These are phyloP conservation scores for Heterodera filipjevi DNA, from an alignment of 2,888 invertebrate species.

Conservation along the genomic window DNA sequence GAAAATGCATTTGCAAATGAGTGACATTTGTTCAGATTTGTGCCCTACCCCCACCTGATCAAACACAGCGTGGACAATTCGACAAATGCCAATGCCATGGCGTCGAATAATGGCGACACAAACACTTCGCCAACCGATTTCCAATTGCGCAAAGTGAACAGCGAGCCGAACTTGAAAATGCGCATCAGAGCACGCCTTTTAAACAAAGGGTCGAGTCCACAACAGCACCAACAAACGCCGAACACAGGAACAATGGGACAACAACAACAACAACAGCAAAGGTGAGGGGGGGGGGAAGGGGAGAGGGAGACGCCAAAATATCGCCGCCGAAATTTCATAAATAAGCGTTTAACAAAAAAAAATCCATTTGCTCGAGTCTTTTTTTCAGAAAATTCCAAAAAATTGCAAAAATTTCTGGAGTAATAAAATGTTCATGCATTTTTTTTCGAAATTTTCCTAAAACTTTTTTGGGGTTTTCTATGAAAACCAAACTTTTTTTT, in stretches of 20 bases:
- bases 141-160: conserved; percentile 59
- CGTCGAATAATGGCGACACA: conserved; percentile 2
- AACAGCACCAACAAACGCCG: conserved; percentile 19
- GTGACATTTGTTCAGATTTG: neutral
- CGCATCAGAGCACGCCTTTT: conserved; percentile 59
- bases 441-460: too few species aligned
- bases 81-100: neutral
- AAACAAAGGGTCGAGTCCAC: conserved; percentile 54
- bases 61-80: conserved; percentile 20
- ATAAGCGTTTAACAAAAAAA: too few species aligned
- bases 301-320: too few species aligned
- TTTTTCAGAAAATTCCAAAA: too few species aligned
- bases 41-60: conserved; percentile 46
- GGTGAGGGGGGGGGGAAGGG: too few species aligned
- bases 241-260: conserved; percentile 25
- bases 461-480: too few species aligned
- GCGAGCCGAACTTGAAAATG: conserved; percentile 65
- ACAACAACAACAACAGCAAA: conserved; percentile 29
- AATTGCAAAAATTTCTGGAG: too few species aligned
- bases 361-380: too few species aligned
- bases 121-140: conserved; percentile 43
- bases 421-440: too few species aligned
- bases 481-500: neutral
- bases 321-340: too few species aligned
- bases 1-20: neutral